These are phyloP conservation scores for Furcula furcula DNA, from an alignment of 2,888 invertebrate species.

Conservation along the genomic window DNA sequence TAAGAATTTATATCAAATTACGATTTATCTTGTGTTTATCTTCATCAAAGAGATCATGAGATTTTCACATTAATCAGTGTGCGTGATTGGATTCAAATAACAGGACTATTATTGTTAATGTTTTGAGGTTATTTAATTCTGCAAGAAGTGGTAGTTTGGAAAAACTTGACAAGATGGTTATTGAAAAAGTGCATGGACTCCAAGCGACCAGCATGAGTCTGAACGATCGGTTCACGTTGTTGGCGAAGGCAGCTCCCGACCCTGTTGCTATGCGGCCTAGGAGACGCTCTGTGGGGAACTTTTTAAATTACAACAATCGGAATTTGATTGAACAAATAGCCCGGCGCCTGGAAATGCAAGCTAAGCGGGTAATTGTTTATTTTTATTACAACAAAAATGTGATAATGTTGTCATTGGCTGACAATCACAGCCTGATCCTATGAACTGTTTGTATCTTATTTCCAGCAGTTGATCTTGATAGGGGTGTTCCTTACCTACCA, in stretches of 20 bases:
- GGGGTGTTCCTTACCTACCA: no score
- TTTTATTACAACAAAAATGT: background rate
- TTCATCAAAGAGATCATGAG: no score
- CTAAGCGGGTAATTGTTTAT: constrained; percentile 42
- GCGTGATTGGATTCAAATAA: no score
- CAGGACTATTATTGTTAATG: no score
- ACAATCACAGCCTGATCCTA: no score
- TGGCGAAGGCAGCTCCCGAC: constrained; percentile 34
- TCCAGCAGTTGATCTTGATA: no score
- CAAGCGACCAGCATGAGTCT: constrained; percentile 67
- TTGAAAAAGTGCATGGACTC: constrained; percentile 66
- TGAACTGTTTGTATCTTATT: no score
- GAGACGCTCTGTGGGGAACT: constrained; percentile 28
- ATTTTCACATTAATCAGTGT: no score
- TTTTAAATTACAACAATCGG: constrained; percentile 35
- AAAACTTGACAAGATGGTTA: constrained; percentile 53
- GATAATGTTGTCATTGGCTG: no score
- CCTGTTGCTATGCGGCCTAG: constrained; percentile 20
- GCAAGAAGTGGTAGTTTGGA: constrained; percentile 3
- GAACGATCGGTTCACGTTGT: constrained; percentile 57
- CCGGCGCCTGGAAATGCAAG: constrained; percentile 49
- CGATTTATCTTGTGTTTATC: no score
- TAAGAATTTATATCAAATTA: no score
- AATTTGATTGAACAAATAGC: constrained; percentile 49
- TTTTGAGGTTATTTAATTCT: constrained; percentile 18